Base-by-base conservation (phyloP, 2,888 invertebrate species). In the Chymomyza caudatula region DNA sequence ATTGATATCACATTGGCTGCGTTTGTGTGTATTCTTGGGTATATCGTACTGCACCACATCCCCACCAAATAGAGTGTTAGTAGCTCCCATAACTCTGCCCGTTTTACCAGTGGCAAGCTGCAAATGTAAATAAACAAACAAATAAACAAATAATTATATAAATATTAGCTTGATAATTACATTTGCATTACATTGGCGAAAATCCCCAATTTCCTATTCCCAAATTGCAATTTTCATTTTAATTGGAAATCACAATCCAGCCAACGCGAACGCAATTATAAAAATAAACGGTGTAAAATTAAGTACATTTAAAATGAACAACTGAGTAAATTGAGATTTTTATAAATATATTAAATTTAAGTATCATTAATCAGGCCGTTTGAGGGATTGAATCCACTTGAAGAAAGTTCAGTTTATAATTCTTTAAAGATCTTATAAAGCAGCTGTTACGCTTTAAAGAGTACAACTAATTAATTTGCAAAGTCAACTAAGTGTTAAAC, bases 11-110 rank as follows among this genome's bases (percentile, higher is more conserved):
- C 76, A 72, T 69, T 85, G 87, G 73, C 84, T 86, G 72, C 86
- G 88, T 62, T 81, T 88, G 67, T 86, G 82, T 53, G 81, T 76
- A 67, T 87, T 89, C 76, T 87, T 88, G 57, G 89, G 89, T 69
- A 88, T 84, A 75, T 89, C 89, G 60, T 89, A 89, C 58, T 89
- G 89, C 37, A 87, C 87, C 57, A 77, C 73, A 72, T 89, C 87
- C 44, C 52, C 76, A 61, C 67, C 78, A 29, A 11, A 51, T 13
- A 20, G 37, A 37, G 37, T 11, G 17, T 17, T 17, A n/a, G 6
- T 17, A 42, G 13, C 37, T 23, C 22, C 52, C n/a, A 20, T 67
- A 67, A 58, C 62, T 79, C 78, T 49, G 70, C 67, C 11, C 29
- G 29, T 11, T 37, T 73, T 81, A 59, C 63, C 58, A 56, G 54